Evolutionary conservation across 2,797 vertebrate genomes (phyloP).

Genomic region (Ataeniobius toweri): DNA sequence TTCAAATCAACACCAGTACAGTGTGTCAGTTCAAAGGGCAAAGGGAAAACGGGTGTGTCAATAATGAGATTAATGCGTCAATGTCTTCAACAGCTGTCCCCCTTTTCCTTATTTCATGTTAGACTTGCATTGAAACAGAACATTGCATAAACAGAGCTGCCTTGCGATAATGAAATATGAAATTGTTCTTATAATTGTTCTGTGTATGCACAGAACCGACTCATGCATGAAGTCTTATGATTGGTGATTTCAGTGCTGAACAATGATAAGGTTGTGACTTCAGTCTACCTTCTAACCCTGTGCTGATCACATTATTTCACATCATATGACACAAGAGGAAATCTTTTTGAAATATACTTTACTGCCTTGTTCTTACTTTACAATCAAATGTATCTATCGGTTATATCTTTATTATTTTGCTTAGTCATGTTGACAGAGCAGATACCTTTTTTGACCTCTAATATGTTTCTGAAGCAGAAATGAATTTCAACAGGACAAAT

Average conservation of each 20-base stretch:
- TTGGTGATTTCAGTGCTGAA: conserved; percentile 19
- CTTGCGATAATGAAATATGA: neutral
- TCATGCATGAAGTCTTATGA: conserved; percentile 42
- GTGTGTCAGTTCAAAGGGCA: conserved; percentile 33
- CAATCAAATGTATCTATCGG: neutral
- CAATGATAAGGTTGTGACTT: conserved; percentile 36
- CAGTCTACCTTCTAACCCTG: neutral
- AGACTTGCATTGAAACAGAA: neutral
- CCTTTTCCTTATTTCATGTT: neutral
- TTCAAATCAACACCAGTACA: neutral
- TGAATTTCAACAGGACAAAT: neutral
- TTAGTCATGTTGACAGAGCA: neutral
- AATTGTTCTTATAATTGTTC: neutral
- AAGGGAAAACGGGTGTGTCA: conserved; percentile 7
- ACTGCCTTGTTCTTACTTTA: neutral
- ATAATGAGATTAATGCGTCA: conserved; percentile 4
- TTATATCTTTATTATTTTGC: neutral
- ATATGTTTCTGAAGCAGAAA: neutral
- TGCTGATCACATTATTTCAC: conserved; percentile 27
- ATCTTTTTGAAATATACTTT: neutral
- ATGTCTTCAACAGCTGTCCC: conserved; percentile 7
- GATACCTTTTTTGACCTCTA: neutral
- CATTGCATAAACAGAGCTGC: neutral
- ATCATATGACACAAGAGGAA: conserved; percentile 9
- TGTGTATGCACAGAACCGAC: neutral